Base-by-base conservation (phyloP, 2,888 invertebrate species). In the Heteromurus nitidus region DNA sequence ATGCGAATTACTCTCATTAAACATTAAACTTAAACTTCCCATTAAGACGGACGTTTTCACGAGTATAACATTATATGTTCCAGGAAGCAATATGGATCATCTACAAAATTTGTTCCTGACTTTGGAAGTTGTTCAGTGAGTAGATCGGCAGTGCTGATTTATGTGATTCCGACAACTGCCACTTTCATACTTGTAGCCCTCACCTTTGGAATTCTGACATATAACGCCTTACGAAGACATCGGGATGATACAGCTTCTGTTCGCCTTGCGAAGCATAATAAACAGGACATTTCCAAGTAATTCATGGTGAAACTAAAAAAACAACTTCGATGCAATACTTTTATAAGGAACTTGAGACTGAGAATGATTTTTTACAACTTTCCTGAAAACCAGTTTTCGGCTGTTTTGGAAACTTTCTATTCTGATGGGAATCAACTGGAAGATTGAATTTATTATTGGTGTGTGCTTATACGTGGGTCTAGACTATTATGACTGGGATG, bases 401-500 rank as follows among this genome's bases (percentile, higher is more conserved):
- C 24, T 74, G 0, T 74, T 74, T 26, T 65, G 74, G 74, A 74
- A 74, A 64, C 42, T 74, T 3, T 47, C 53, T 11, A 42, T 74
- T 50, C 47, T 74, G 0, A 53, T 64, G 64, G 74, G 74, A 30
- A 26, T 74, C n/a, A 74, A 74, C 18, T 74, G 74, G 74, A 42
- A 64, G 36, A 53, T 65, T 24, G 74, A 74, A 31, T 74, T 74
- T 36, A 1, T 64, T 2, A 0, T 74, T 0, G 64, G 64, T 1
- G 5, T 74, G 2, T 13, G 13, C 2, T 9, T 2, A 1, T 2
- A 2, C n/a, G 44, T 2, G 2, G 11, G 13, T 3, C n/a, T 44
- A 3, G 44, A 44, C n/a, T 2, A 44, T n/a, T n/a, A n/a, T 2
- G 11, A 13, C 11, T n/a, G 16, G n/a, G 44, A 44, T 9, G 13